Evolutionary conservation across 2,888 invertebrate genomes (phyloP), one percentile per base, ranked within the genome.

Genomic region (Sminthurides aquaticus): DNA sequence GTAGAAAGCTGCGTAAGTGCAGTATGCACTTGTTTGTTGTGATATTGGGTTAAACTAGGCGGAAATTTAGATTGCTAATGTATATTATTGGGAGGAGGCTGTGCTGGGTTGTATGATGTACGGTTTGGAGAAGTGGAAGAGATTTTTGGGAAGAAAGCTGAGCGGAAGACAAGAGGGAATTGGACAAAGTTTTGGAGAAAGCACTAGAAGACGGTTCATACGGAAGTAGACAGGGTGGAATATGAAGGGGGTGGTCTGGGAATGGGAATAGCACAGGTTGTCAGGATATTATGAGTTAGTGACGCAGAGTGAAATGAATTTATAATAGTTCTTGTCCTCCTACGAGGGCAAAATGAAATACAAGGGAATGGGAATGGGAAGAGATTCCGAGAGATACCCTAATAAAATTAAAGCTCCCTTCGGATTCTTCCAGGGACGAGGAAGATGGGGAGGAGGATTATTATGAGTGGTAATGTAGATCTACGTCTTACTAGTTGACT

Each of bases 271-370:
- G 52, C 20, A 52, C 5, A 5, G 20, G 22, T 15, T 52, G 52
- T 52, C 52, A 52, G 5, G 22, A 20, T 5, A 52, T 52, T 52
- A 20, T 52, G 52, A 52, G 22, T 52, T 52, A 52, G 20, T 52
- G 52, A 52, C 52, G 52, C 22, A 22, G 22, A 52, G 20, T 52
- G 52, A 52, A 52, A 52, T 52, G 52, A 52, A 52, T 52, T 52
- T 52, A 52, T 52, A 20, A 52, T 52, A 52, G 11, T 52, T 22
- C 52, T 52, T 20, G 5, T 20, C 52, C 5, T 52, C 3, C 22
- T 43, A 43, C 18, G 11, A 43, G 43, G 8, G 43, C 18, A 11
- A 52, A 22, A 52, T 22, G 52, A 52, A 52, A 52, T 52, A 20
- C 43, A 34, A 34, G 43, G 43, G 15, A 34, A 34, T 5, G 43